phyloP scores from a whole-genome alignment of 2,888 invertebrate genomes.

The Pyrrhosoma nymphula region DNA sequence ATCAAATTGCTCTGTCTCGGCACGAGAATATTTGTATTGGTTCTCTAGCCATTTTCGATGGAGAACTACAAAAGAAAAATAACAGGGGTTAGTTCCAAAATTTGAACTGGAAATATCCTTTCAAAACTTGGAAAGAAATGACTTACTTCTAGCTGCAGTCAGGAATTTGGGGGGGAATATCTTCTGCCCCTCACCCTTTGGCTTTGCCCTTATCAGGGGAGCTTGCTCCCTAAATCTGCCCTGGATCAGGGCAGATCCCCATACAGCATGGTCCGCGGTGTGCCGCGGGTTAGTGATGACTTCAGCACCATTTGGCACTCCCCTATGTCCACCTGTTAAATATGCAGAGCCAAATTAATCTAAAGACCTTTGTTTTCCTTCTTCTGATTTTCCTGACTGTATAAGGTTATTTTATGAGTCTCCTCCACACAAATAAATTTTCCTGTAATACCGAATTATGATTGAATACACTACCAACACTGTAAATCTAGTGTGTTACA shows the following conservation, averaged over 20 bases:
- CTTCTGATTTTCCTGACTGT: not conserved
- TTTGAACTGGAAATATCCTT: not conserved
- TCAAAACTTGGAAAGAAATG: not conserved
- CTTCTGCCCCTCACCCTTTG: not conserved
- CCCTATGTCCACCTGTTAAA: slow-evolving; percentile 1
- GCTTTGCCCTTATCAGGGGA: not conserved
- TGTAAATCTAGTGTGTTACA: not conserved
- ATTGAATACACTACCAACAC: too few relatives aligned
- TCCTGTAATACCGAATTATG: not conserved
- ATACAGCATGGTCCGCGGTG: slow-evolving; percentile 33
- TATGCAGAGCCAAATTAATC: not conserved
- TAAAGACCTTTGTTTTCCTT: not conserved
- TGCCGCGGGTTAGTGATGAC: not conserved
- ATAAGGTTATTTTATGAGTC: not conserved
- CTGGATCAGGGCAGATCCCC: not conserved
- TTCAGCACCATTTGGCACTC: not conserved
- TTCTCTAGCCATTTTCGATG: not conserved
- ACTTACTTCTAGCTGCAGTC: too few relatives aligned
- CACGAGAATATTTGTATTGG: not conserved
- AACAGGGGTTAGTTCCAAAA: not conserved
- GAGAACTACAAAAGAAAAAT: not conserved
- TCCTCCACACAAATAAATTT: not conserved
- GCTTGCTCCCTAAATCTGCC: not conserved
- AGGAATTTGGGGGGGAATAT: not conserved
- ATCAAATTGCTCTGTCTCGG: not conserved